These are phyloP conservation scores for Dermolepida albohirtum DNA, from an alignment of 2,888 invertebrate genomes.

Conservation along the genomic window DNA sequence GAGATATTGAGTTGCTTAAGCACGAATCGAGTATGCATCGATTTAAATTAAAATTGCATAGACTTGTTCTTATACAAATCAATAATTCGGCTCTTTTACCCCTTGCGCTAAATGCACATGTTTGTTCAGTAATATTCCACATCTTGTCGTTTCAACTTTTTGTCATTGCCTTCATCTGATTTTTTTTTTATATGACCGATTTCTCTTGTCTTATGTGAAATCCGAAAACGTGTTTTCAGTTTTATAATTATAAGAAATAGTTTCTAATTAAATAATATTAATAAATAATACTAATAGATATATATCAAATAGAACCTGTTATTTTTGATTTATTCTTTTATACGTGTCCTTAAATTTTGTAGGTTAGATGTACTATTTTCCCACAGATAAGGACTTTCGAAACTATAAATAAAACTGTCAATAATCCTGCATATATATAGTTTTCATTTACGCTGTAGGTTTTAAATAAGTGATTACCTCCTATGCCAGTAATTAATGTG, in stretches of 20 bases:
- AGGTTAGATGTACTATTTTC: conserved; percentile 5
- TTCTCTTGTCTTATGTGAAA: not conserved
- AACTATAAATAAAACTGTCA: conserved; percentile 18
- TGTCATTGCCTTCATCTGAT: conserved; percentile 8
- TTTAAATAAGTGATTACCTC: not conserved
- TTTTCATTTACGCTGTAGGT: not conserved
- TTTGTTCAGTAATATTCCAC: conserved; percentile 49
- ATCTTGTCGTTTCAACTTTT: conserved; percentile 33
- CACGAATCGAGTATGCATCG: not conserved
- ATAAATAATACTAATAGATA: no score
- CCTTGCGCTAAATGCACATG: conserved; percentile 58
- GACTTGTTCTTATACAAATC: conserved; percentile 57
- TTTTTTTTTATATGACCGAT: not conserved
- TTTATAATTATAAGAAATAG: not conserved
- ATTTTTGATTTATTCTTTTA: not conserved
- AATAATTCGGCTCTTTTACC: conserved; percentile 60
- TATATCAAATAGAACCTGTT: not conserved
- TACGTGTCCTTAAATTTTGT: conserved; percentile 5
- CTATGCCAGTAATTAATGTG: not conserved
- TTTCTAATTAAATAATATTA: not conserved
- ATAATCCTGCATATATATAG: conserved; percentile 2
- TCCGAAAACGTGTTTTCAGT: conserved; percentile 1
- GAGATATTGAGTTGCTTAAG: conserved; percentile 1
- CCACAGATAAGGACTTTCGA: conserved; percentile 1
- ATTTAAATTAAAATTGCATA: conserved; percentile 38